Percentiles rank a stretch among this genome's conserved stretches.
phyloP scores from a whole-genome alignment of 2,888 invertebrate genomes.

The Melanotus villosus region DNA sequence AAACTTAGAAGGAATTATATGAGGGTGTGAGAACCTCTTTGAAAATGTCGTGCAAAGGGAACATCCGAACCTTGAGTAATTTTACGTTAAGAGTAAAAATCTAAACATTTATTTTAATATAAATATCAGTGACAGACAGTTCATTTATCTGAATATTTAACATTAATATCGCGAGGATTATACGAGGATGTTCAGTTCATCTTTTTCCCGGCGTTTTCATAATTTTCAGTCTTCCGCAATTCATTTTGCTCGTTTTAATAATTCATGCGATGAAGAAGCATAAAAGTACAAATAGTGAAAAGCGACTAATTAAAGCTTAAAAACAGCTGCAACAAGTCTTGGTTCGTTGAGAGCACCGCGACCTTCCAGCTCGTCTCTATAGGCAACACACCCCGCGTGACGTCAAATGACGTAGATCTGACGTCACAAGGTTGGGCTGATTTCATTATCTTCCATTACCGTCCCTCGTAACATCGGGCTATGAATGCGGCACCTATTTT shows the following conservation, averaged over 20 bases:
- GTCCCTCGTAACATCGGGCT: slow-evolving; percentile 15
- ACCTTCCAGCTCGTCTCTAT: slow-evolving; percentile 53
- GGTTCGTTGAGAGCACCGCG: slow-evolving; percentile 44
- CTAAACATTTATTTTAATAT: too few species aligned
- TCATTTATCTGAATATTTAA: too few species aligned
- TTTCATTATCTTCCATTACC: slow-evolving; percentile 42
- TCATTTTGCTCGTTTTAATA: not conserved
- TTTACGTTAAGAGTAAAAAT: not conserved
- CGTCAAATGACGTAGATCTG: slow-evolving; percentile 51
- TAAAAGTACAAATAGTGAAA: slow-evolving; percentile 18
- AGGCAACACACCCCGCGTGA: slow-evolving; percentile 54
- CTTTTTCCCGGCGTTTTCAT: too few species aligned
- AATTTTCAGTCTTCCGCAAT: not conserved
- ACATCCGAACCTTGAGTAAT: not conserved
- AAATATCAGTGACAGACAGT: too few species aligned
- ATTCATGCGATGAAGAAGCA: not conserved
- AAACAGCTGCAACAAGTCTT: slow-evolving; percentile 47
- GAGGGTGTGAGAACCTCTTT: slow-evolving; percentile 3
- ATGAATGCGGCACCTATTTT: slow-evolving; percentile 21
- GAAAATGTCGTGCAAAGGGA: too few species aligned
- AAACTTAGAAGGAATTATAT: not conserved
- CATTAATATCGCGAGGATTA: too few species aligned
- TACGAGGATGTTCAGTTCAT: too few species aligned
- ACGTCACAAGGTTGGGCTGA: slow-evolving; percentile 41
- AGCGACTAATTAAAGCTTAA: slow-evolving; percentile 35